A percentile compares a stretch with the other conserved stretches of the same genome.
phyloP scores from a whole-genome alignment of 2,888 invertebrate genomes.

The Monochamus alternatus region DNA sequence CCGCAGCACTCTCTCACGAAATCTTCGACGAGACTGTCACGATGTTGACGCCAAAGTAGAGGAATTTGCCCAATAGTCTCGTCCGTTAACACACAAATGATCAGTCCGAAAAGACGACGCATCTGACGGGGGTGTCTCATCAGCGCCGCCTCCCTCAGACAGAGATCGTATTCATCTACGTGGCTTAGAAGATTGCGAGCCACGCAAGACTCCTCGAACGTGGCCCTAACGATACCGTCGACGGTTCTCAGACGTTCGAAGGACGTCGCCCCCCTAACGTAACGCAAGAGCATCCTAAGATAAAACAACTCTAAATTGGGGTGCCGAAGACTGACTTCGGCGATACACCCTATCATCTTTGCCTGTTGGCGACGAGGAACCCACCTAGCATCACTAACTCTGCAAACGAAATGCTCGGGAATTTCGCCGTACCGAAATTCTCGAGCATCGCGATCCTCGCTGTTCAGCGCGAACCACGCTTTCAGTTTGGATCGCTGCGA shows the following conservation, averaged over 20 bases:
- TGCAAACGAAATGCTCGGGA: no score
- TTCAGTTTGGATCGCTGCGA: background rate
- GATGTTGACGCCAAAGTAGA: no score
- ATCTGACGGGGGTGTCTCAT: background rate
- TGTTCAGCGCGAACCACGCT: background rate
- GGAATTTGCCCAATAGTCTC: background rate
- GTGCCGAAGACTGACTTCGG: background rate
- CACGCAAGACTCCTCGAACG: no score
- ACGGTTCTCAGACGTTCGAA: background rate
- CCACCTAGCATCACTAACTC: no score
- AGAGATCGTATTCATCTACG: no score
- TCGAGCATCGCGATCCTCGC: no score
- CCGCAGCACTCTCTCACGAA: background rate
- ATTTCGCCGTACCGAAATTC: no score
- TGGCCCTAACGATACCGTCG: background rate
- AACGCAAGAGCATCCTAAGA: background rate
- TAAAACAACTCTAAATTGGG: background rate
- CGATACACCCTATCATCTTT: background rate
- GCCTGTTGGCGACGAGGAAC: no score
- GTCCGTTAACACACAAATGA: no score
- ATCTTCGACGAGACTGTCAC: no score
- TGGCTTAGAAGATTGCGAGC: no score
- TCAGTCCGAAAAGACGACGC: background rate
- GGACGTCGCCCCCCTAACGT: background rate
- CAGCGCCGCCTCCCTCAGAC: no score